These are phyloP conservation scores for Thereva nobilitata DNA, from an alignment of 2,888 invertebrate genomes.

Conservation along the genomic window DNA sequence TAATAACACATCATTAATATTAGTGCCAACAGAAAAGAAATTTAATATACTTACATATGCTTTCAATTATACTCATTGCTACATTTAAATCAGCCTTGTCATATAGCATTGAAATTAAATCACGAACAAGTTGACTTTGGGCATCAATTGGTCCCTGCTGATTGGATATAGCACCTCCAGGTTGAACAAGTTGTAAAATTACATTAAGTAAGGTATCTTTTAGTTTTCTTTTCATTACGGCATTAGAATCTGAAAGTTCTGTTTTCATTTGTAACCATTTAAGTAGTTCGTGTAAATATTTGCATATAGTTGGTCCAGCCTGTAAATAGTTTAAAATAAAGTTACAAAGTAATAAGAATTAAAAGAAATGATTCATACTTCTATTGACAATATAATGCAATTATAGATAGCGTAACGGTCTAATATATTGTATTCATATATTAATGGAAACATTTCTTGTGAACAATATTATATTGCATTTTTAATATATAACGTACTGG, in stretches of 20 bases:
- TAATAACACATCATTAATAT: neutral
- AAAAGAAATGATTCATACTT: too few species aligned
- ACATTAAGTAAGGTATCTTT: constrained; percentile 68
- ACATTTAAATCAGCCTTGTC: constrained; percentile 71
- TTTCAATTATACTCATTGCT: constrained; percentile 74
- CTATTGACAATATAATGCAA: too few species aligned
- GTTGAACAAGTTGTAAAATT: constrained; percentile 72
- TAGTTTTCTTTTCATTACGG: constrained; percentile 62
- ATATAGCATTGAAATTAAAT: constrained; percentile 65
- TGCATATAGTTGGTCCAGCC: constrained; percentile 79
- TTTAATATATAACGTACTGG: too few species aligned
- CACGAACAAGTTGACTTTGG: constrained; percentile 71
- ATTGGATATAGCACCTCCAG: constrained; percentile 67
- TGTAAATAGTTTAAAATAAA: constrained; percentile 47
- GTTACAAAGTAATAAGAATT: too few species aligned
- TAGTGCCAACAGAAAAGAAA: neutral
- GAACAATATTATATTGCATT: too few species aligned
- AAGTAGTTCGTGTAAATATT: constrained; percentile 72
- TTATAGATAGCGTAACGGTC: too few species aligned
- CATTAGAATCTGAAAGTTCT: constrained; percentile 61
- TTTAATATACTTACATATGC: constrained; percentile 63
- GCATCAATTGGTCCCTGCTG: constrained; percentile 74
- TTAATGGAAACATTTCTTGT: too few species aligned
- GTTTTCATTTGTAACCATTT: constrained; percentile 70
- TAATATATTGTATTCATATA: too few species aligned